phyloP scores from a whole-genome alignment of 2,113 vertebrate genomes.

The Nothobranchius kuhntae region DNA sequence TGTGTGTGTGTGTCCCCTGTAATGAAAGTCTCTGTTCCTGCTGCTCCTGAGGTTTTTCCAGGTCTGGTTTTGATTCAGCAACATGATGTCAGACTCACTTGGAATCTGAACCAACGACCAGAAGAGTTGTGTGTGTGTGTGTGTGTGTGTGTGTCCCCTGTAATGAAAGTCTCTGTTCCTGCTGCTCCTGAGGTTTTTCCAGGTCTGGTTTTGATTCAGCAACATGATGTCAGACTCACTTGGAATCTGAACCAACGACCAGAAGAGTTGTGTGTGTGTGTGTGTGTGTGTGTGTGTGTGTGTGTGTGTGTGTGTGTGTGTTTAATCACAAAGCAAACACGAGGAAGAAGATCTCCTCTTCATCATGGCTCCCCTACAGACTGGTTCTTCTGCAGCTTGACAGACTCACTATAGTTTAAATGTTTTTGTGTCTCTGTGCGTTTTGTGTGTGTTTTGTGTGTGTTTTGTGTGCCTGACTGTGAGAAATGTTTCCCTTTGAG shows the following conservation, averaged over 20 bases:
- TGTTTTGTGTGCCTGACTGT: too few species aligned
- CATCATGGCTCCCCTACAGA: neutral
- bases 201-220: constrained; percentile 68
- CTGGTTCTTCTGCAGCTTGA: neutral
- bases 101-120: constrained; percentile 51
- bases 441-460: too few species aligned
- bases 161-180: constrained; percentile 20
- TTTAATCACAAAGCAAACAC: constrained; percentile 3
- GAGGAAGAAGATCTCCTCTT: neutral
- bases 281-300: constrained; percentile 9
- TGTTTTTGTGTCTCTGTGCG: too few species aligned
- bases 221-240: constrained; percentile 68
- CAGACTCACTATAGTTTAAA: neutral
- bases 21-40: constrained; percentile 29
- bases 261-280: constrained; percentile 29
- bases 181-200: constrained; percentile 48
- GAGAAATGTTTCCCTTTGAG: too few species aligned
- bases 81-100: constrained; percentile 68
- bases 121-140: constrained; percentile 26
- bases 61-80: constrained; percentile 68
- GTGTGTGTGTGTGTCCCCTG: neutral
- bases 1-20: constrained; percentile 18
- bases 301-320: constrained; percentile 3
- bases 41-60: constrained; percentile 48
- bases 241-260: constrained; percentile 51